phyloP scores from a whole-genome alignment of 2,888 invertebrate genomes.

The Diarsia brunnea region DNA sequence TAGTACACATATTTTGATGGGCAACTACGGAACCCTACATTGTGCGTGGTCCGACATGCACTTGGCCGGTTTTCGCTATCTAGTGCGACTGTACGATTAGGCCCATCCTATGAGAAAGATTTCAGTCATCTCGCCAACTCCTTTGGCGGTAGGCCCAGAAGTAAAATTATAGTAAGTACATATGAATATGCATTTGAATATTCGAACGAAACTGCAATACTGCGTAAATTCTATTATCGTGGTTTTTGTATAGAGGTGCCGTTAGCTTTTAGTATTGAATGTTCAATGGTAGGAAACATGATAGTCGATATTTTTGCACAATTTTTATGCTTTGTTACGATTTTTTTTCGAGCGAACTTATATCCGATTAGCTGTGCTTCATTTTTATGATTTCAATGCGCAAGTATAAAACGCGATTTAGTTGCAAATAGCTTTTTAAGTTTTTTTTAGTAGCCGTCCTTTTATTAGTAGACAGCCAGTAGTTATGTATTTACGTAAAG shows the following conservation, averaged over 20 bases:
- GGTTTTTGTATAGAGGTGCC: conserved; percentile 11
- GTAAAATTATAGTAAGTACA: too few species aligned
- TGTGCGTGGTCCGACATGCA: too few species aligned
- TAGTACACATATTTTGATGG: too few species aligned
- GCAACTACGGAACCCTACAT: too few species aligned
- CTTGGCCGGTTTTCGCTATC: too few species aligned
- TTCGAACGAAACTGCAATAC: background rate
- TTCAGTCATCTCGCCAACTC: too few species aligned
- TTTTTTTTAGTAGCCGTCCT: background rate
- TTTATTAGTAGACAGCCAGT: background rate
- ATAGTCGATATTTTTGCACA: background rate
- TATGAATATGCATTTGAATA: background rate
- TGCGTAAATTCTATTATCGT: background rate
- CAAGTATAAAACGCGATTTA: conserved; percentile 13
- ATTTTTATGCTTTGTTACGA: background rate
- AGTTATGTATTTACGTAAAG: conserved; percentile 9
- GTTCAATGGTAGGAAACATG: background rate
- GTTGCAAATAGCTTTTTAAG: background rate
- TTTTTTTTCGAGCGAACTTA: conserved; percentile 14
- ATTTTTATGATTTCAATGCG: conserved; percentile 11
- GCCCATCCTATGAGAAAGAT: too few species aligned
- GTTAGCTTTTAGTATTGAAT: conserved; percentile 4
- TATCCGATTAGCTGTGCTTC: conserved; percentile 3
- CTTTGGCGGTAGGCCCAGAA: too few species aligned
- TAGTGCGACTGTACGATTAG: too few species aligned